Base-by-base conservation (phyloP, 2,888 invertebrate genomes). In the Amphipoea oculea region DNA sequence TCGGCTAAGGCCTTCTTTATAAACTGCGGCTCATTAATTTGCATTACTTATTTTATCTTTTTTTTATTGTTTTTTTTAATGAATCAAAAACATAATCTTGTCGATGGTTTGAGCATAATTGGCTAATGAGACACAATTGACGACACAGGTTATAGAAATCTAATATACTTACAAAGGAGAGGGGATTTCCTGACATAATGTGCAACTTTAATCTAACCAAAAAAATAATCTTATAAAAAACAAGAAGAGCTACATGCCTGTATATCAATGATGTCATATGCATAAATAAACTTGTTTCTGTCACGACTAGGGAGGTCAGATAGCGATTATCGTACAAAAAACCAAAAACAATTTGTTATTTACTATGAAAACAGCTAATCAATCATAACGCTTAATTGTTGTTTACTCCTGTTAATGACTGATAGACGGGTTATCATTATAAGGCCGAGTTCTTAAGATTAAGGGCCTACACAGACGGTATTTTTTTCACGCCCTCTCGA, bases 221-320 rank as follows among this genome's bases (percentile, higher is more conserved):
- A 23, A 40, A 54, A 42, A 12, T 66, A 78, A 84, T 66, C 42
- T 45, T 45, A 68, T 2, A 83, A 48, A 83, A 82, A 60, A 60
- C 73, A 73, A 66, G 69, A 70, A 69, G 65, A 70, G 60, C 60
- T 69, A 17, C 81, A 85, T 82, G 85, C 82, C 42, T 42, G 3
- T 17, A 9, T 23, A 23, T 5, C 42, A 40, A 60, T 82, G 63
- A 85, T 40, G 73, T 81, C 81, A 82, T 65, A 51, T 67, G 17
- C 23, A 45, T 72, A 12, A 69, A 80, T 65, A 69, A 73, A 73
- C 85, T n/a, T 73, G 73, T 69, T 67, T 63, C 29, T 42, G 51
- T 45, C 68, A n/a, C n/a, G 45, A 14, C n/a, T n/a, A 3, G 23
- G 40, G 57, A 80, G 72, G 72, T 72, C 85, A 69, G 42, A 40